Base-by-base conservation (phyloP, 2,888 invertebrate species). In the Melolontha melolontha region DNA sequence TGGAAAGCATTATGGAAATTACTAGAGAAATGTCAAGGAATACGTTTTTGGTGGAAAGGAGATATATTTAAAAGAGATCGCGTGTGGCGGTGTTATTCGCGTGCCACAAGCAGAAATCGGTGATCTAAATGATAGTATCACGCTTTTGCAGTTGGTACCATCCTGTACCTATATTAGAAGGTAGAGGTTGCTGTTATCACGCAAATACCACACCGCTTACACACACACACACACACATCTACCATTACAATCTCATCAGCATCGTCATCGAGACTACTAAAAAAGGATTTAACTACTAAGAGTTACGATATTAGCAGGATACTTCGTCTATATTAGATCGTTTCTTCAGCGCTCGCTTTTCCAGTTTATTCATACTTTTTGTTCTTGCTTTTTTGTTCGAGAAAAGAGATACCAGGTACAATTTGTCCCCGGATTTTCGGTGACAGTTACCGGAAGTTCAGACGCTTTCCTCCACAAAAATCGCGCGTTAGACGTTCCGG, bases 61-160 rank as follows among this genome's bases (percentile, higher is more conserved):
- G 22, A 22, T 22, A 22, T 64, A 39, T 51, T 52, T 51, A 52
- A 64, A 64, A 41, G 41, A 29, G 27, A 70, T 75, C 52, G 75
- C 75, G 74, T 75, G 75, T 70, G 68, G 40, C 27, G 1, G 40
- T 44, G 52, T 55, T 51, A 62, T 71, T 72, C 67, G 71, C 72
- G 72, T 72, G 72, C 49, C 40, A 27, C 16, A 29, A 6, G 4
- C 34, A 34, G 34, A 34, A 34, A 34, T 34, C 34, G 34, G 17
- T 34, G 50, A 55, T 49, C 66, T 47, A 59, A 55, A 39, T 41
- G 65, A 55, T 47, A 22, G 41, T 16, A 52, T 50, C 67, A 72
- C 66, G 67, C 55, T 69, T 72, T 70, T 70, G 68, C 65, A 70
- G 71, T 67, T 66, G 65, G 75, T 74, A 70, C 74, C 74, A 74